phyloP scores from a whole-genome alignment of 2,113 vertebrate species.

The Neodon shergylaensis region DNA sequence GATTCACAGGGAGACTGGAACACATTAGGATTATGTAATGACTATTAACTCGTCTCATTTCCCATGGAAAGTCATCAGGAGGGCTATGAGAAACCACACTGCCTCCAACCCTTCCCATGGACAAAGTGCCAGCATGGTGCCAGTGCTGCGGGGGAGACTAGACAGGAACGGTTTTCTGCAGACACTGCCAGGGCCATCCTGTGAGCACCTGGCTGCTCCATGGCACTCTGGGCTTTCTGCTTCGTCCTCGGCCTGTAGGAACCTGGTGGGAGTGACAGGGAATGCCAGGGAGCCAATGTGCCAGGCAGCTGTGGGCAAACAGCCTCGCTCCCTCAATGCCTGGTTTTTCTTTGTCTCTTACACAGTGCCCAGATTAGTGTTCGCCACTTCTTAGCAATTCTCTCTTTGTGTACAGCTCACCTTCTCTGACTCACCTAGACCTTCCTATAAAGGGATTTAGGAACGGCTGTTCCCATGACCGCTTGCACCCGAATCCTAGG shows the following conservation, averaged over 20 bases:
- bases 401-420: too few relatives aligned
- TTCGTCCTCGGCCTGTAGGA: not conserved
- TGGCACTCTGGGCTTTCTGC: fast-evolving
- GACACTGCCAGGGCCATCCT: not conserved
- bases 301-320: not conserved
- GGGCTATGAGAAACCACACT: not conserved
- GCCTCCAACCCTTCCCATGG: not conserved
- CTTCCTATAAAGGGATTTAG: not conserved
- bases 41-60: not conserved
- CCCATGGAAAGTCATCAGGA: not conserved
- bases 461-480: not conserved
- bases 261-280: fast-evolving
- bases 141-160: not conserved
- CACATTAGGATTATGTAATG: not conserved
- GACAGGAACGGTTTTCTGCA: not conserved
- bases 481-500: not conserved
- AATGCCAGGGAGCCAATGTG: not conserved
- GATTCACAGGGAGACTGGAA: not conserved
- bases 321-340: not conserved
- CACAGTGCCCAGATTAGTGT: fast-evolving
- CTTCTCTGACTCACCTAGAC: not conserved
- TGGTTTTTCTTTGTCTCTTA: not conserved
- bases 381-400: fast-evolving
- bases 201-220: not conserved
- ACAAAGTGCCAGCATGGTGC: not conserved